Percentiles rank a stretch among this genome's conserved stretches.
Conservation (phyloP, 2,888 invertebrate species). For the Caenorhabditis imperialis region DNA sequence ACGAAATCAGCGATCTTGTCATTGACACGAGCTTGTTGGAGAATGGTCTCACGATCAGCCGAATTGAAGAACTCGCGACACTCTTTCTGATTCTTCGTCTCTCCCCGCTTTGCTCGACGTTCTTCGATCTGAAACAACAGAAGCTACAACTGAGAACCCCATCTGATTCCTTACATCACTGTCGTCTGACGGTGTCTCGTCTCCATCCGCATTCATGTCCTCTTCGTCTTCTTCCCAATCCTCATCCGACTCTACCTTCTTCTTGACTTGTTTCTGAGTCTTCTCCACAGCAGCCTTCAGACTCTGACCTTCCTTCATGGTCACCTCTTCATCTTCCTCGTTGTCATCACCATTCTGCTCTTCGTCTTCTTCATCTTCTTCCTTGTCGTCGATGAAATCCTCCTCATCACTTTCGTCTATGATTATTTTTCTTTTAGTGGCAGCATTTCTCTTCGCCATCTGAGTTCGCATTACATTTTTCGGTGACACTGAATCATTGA, state of each 20-base stretch:
- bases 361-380: constrained; percentile 10
- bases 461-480: constrained; percentile 48
- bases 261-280: constrained; percentile 32
- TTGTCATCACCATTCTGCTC: constrained; percentile 4
- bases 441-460: constrained; percentile 27
- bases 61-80: constrained; percentile 60
- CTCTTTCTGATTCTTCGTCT: constrained; percentile 41
- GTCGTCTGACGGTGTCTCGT: constrained; percentile 56
- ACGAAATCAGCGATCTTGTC: constrained; percentile 62
- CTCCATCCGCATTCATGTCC: constrained; percentile 42
- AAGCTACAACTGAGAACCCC: too few species aligned
- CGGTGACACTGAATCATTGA: constrained; percentile 36
- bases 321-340: constrained; percentile 16
- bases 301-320: constrained; percentile 14
- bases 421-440: constrained; percentile 28
- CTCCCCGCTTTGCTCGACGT: constrained; percentile 37
- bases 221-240: constrained; percentile 58
- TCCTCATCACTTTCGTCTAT: constrained; percentile 42
- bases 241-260: constrained; percentile 45
- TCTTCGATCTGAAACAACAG: constrained; percentile 52
- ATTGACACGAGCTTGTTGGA: constrained; percentile 58
- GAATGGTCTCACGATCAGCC: constrained; percentile 48
- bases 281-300: constrained; percentile 19
- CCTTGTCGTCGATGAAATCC: constrained; percentile 35
- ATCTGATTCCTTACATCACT: constrained; percentile 46